phyloP scores from a whole-genome alignment of 2,797 vertebrate genomes.

The Phoeniculus purpureus region DNA sequence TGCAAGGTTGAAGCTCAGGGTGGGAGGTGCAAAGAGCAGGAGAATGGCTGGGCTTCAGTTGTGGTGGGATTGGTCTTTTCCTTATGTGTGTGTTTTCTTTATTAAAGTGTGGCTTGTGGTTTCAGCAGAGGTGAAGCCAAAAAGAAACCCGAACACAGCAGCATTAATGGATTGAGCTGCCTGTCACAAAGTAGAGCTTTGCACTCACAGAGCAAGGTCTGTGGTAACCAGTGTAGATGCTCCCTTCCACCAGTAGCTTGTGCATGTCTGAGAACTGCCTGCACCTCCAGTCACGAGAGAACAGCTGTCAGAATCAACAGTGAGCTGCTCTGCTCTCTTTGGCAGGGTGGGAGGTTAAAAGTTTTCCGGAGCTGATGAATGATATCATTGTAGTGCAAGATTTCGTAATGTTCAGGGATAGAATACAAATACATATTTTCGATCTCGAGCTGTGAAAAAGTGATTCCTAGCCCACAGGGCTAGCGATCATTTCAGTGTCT shows the following conservation, averaged over 20 bases:
- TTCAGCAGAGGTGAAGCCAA: neutral
- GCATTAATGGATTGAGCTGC: neutral
- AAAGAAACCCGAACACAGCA: neutral
- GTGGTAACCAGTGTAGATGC: neutral
- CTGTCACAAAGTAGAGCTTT: neutral
- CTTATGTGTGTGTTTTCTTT: neutral
- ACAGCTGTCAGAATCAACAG: neutral
- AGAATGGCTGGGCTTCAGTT: neutral
- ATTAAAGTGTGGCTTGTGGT: constrained; percentile 15
- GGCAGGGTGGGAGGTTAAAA: neutral
- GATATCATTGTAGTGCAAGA: neutral
- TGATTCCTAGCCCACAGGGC: neutral
- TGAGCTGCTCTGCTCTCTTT: neutral
- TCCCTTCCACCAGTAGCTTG: neutral
- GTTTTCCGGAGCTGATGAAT: neutral
- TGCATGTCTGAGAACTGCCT: neutral
- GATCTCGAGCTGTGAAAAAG: neutral
- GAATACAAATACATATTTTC: neutral
- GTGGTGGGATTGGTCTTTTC: neutral
- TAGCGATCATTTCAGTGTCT: neutral
- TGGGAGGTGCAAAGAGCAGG: constrained; percentile 15
- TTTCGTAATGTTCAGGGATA: neutral
- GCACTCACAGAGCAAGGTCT: neutral
- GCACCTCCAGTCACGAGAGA: neutral
- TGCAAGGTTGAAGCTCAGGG: neutral